A percentile compares a stretch with the other conserved stretches of the same genome.
phyloP scores from a whole-genome alignment of 2,888 invertebrate genomes.

The Pelosia muscerda region DNA sequence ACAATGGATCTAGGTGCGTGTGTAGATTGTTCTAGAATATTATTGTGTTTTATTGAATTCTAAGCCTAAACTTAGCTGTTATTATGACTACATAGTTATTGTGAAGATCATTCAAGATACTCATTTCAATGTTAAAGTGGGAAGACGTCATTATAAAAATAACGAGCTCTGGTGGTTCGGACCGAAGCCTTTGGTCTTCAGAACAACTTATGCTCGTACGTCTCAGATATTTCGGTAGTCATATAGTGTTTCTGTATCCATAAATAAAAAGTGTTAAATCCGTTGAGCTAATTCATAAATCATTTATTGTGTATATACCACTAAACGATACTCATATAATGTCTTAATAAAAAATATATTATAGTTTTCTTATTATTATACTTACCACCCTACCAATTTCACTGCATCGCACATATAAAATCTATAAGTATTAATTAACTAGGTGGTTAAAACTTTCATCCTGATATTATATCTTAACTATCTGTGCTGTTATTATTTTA shows the following conservation, averaged over 20 bases:
- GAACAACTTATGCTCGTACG: neutral
- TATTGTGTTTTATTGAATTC: neutral
- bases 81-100: neutral
- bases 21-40: too few relatives aligned
- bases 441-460: neutral
- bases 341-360: too few relatives aligned
- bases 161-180: neutral
- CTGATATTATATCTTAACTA: neutral
- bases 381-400: too few relatives aligned
- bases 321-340: too few relatives aligned
- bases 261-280: too few relatives aligned
- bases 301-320: too few relatives aligned
- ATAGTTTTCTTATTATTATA: too few relatives aligned
- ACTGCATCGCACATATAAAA: neutral
- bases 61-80: neutral
- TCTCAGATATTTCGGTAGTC: neutral
- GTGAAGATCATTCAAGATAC: neutral
- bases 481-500: neutral
- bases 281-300: too few relatives aligned
- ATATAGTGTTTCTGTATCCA: neutral
- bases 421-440: neutral
- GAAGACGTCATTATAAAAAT: neutral
- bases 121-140: neutral
- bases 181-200: neutral
- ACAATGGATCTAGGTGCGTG: too few relatives aligned